phyloP scores from a whole-genome alignment of 2,888 invertebrate genomes.

The Leptinotarsa peninsularis region DNA sequence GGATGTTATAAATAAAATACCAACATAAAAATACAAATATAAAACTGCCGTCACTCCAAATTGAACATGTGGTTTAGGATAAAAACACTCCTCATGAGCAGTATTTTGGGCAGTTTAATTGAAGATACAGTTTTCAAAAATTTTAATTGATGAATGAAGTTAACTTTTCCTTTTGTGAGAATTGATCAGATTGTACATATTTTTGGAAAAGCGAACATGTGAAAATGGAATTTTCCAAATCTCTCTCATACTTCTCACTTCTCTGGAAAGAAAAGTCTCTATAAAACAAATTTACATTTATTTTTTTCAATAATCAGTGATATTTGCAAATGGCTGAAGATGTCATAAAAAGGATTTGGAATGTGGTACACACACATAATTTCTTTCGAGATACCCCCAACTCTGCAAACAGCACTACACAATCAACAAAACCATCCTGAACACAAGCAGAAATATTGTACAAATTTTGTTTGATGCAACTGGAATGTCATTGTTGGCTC shows the following conservation, averaged over 20 bases:
- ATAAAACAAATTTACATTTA: slow-evolving; percentile 20
- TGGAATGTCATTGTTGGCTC: slow-evolving; percentile 19
- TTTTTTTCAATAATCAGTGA: slow-evolving; percentile 1
- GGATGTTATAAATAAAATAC: too few relatives aligned
- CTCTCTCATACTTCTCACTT: neutral
- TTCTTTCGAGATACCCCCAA: neutral
- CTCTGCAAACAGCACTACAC: neutral
- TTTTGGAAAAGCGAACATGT: neutral
- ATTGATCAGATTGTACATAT: too few relatives aligned
- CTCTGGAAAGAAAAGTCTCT: neutral
- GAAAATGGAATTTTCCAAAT: neutral
- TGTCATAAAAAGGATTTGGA: neutral
- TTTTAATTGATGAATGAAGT: too few relatives aligned
- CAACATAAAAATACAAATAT: too few relatives aligned
- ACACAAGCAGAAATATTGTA: slow-evolving; percentile 8
- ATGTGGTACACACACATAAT: neutral
- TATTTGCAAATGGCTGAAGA: neutral
- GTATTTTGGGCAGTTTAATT: too few relatives aligned
- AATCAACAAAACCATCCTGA: slow-evolving; percentile 8
- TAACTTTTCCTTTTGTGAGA: too few relatives aligned
- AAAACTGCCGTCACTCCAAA: too few relatives aligned
- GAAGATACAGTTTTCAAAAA: too few relatives aligned
- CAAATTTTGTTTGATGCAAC: slow-evolving; percentile 6
- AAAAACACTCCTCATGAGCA: too few relatives aligned
- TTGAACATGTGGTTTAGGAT: too few relatives aligned